Base-by-base conservation (phyloP, 2,888 invertebrate species). In the Drosophila diplacantha region DNA sequence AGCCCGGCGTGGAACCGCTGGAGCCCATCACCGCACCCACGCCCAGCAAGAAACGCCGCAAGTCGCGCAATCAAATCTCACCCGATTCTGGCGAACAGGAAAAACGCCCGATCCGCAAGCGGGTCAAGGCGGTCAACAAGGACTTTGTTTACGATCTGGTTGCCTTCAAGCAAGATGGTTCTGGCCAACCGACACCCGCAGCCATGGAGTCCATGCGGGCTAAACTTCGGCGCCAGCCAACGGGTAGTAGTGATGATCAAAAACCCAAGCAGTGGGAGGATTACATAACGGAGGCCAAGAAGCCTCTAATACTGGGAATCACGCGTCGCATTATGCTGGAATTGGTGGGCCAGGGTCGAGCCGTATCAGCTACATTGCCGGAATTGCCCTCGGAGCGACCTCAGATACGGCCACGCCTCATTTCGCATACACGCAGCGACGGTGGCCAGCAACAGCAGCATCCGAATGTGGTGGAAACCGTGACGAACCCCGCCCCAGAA, bases 91-190 rank as follows among this genome's bases (percentile, higher is more conserved):
- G 72, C 9, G 76, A 77, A 2, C 67, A 53, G 1, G 80, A 85
- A 24, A 87, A 85, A 53, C 89, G 92, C 69, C 93, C 93, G 3
- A 90, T 92, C 14, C 90, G 93, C 37, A 92, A 92, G 85, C 91
- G 92, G 69, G 89, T 91, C 1, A 93, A 92, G 85, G 90, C 91
- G 9, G 90, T 91, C 69, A 90, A 92, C 81, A 92, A 92, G 80
- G 93, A 94, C 87, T 93, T 93, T 84, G 91, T 93, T 73, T 93
- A 93, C 81, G 93, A 93, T 87, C 87, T 61, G 29, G 78, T 73
- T 3, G 71, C 73, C 24, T 79, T 83, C 35, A 91, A 91, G 54
- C 77, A 83, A 1, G 87, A 86, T 60, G 35, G 52, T 1, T 20
- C 70, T 14, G 66, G 60, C 8, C 59, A 64, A 20, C 59, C 43